These are phyloP conservation scores for Cerastis leucographa DNA, from an alignment of 2,888 invertebrate species.

Conservation along the genomic window DNA sequence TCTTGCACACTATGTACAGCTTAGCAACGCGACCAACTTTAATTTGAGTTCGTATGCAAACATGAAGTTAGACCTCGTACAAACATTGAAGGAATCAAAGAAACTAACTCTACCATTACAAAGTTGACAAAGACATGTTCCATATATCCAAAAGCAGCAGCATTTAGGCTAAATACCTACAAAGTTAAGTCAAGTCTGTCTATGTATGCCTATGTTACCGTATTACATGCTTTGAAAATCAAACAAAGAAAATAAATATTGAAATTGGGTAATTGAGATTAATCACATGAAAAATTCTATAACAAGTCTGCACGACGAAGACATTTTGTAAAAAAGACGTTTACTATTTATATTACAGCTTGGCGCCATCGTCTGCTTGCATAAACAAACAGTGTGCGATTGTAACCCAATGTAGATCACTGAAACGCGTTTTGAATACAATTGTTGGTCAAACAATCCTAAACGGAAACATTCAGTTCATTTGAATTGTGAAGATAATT, in stretches of 20 bases:
- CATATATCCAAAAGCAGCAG: conserved; percentile 31
- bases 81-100: conserved; percentile 29
- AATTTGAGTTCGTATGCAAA: conserved; percentile 33
- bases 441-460: conserved; percentile 51
- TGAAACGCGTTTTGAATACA: conserved; percentile 64
- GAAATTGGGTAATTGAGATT: conserved; percentile 64
- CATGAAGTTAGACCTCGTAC: conserved; percentile 22
- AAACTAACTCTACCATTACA: conserved; percentile 31
- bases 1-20: conserved; percentile 45
- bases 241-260: conserved; percentile 66
- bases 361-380: conserved; percentile 58
- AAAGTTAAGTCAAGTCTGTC: conserved; percentile 33
- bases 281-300: conserved; percentile 57
- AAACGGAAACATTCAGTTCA: conserved; percentile 46
- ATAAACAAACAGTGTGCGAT: conserved; percentile 58
- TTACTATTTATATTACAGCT: conserved; percentile 50
- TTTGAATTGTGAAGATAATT: conserved; percentile 39
- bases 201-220: conserved; percentile 45
- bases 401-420: conserved; percentile 53
- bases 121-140: conserved; percentile 9
- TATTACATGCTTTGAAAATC: conserved; percentile 60
- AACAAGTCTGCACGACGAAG: conserved; percentile 20
- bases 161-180: conserved; percentile 35
- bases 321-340: conserved; percentile 26
- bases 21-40: conserved; percentile 29